A percentile compares a stretch with the other conserved stretches of the same genome.
Evolutionary conservation across 2,113 vertebrate species (phyloP).

Genomic region (Merops nubicus): DNA sequence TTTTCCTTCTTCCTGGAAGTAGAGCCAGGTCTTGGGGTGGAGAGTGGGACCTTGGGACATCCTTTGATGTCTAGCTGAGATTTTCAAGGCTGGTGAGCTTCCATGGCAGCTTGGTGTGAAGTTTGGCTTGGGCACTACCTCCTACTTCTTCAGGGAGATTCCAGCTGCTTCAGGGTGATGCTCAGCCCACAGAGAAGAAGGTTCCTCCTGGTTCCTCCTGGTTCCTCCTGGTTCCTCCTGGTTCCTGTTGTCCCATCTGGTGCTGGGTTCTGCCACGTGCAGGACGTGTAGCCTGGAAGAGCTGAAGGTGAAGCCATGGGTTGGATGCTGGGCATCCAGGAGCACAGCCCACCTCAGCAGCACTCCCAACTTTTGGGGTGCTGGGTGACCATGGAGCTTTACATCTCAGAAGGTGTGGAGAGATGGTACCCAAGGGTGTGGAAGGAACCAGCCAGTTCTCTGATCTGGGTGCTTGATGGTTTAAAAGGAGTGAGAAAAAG

Average conservation of each 20-base stretch:
- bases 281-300: not conserved
- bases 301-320: not conserved
- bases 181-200: not conserved
- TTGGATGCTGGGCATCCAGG: not conserved
- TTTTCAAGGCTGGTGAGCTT: not conserved
- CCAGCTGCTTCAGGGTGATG: not conserved
- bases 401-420: not conserved
- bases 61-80: not conserved
- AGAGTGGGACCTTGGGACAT: too few species aligned
- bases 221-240: too few species aligned
- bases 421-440: not conserved
- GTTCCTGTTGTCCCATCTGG: not conserved
- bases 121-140: not conserved
- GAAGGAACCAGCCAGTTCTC: not conserved
- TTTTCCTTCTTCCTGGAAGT: not conserved
- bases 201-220: too few species aligned
- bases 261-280: not conserved
- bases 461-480: not conserved
- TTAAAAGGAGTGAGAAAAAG: not conserved
- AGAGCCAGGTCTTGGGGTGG: accelerated
- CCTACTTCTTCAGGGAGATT: not conserved
- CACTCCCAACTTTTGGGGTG: not conserved
- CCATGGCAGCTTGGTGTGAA: not conserved
- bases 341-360: not conserved
- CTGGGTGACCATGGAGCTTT: too few species aligned